Evolutionary conservation across 2,113 vertebrate species (phyloP), one percentile per base, ranked within the genome.

Genomic region (Takifugu flavidus): DNA sequence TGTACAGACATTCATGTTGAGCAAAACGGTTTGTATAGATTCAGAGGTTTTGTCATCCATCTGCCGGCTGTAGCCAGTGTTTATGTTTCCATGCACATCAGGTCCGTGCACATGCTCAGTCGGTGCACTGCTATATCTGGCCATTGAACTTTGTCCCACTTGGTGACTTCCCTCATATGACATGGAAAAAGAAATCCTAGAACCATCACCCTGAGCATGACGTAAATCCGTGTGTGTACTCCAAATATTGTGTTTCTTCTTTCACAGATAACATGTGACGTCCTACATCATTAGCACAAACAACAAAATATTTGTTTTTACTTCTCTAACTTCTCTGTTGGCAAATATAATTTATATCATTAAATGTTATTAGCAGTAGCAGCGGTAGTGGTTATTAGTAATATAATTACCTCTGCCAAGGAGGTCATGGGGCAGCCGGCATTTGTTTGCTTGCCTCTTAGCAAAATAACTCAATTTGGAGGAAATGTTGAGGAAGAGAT

Each of bases 111-210:
- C 86, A 78, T 79, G 80, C 71, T 81, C 79, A 76, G 75, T 67
- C 39, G 28, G 72, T 64, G 29, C 65, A 66, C 56, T 5, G 71
- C 90, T 90, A 89, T 89, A 89, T 91, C 80, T 87, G 88, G 84
- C 69, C 42, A n/a, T 29, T 90, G 87, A 92, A 88, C 91, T 91
- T 90, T 92, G 85, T 73, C 89, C 91, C 77, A 92, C 68, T 91
- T 91, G 62, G 75, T 72, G 79, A 60, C 67, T 64, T 74, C 60
- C 82, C 86, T 91, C 88, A 88, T 75, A 70, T 89, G 91, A 87
- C 87, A 86, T 90, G 89, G 90, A 91, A 92, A 92, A 89, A 87
- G 79, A 81, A 80, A 88, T 75, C 73, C 65, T 75, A 86, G 57
- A 67, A 8, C 67, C 65, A 42, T 62, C 8, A 46, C 6, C 10